These are phyloP conservation scores for Hylia prasina DNA, from an alignment of 2,113 vertebrate species.

Conservation along the genomic window DNA sequence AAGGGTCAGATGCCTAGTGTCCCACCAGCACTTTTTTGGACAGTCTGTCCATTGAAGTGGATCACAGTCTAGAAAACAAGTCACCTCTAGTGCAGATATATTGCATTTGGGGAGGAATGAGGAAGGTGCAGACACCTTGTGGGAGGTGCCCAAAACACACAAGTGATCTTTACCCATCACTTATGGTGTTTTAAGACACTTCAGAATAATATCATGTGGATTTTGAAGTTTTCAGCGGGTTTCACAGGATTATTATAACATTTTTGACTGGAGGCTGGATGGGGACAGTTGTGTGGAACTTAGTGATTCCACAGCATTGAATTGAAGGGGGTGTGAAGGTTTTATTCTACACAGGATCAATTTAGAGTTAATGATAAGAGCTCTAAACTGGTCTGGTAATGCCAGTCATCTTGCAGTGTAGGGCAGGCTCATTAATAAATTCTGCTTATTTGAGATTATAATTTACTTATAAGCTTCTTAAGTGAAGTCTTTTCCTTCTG, in stretches of 20 bases:
- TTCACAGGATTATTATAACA: background rate
- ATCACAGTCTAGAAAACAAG: background rate
- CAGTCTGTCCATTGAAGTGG: background rate
- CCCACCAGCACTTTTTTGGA: background rate
- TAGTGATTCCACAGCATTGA: background rate
- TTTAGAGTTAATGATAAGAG: background rate
- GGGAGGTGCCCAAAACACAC: background rate
- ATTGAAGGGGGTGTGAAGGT: no score
- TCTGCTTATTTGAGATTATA: background rate
- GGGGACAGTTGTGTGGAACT: background rate
- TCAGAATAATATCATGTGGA: fast-evolving
- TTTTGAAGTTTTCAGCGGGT: background rate
- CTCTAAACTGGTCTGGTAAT: background rate
- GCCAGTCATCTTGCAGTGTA: background rate
- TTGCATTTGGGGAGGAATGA: background rate
- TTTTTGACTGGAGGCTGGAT: background rate
- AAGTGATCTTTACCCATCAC: background rate
- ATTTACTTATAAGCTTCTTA: background rate
- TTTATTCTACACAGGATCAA: background rate
- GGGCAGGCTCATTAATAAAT: background rate
- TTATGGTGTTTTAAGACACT: background rate
- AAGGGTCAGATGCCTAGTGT: background rate
- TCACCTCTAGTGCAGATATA: fast-evolving
- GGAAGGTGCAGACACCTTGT: fast-evolving
- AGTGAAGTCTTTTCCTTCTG: background rate